These are phyloP conservation scores for Hanleya hanleyi DNA, from an alignment of 2,888 invertebrate species.

Conservation along the genomic window DNA sequence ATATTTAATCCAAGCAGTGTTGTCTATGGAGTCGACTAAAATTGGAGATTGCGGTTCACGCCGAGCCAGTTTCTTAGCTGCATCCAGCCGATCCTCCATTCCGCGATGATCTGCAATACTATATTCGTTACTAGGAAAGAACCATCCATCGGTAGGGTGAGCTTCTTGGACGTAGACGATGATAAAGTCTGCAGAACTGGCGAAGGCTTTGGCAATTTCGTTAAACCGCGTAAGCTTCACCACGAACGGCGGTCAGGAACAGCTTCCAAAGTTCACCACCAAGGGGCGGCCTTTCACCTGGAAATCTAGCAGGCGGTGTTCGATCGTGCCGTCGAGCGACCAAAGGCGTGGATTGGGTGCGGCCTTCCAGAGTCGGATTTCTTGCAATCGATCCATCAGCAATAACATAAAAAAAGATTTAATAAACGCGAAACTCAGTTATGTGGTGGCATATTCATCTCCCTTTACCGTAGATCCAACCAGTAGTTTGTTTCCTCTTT, in stretches of 20 bases:
- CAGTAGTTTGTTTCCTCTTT: too few relatives aligned
- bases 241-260: constrained; percentile 41
- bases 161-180: constrained; percentile 45
- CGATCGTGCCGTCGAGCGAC: background rate
- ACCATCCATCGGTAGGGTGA: constrained; percentile 45
- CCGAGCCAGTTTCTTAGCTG: constrained; percentile 23
- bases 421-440: too few relatives aligned
- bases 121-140: constrained; percentile 32
- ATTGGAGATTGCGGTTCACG: constrained; percentile 12
- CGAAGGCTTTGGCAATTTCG: constrained; percentile 29
- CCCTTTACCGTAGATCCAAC: too few relatives aligned
- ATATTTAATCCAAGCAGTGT: constrained; percentile 32
- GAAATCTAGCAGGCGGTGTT: background rate
- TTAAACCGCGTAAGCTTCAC: constrained; percentile 37
- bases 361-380: background rate
- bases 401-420: too few relatives aligned
- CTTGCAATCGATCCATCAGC: too few relatives aligned
- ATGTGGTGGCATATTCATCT: too few relatives aligned
- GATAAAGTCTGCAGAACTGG: constrained; percentile 39
- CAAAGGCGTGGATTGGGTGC: background rate
- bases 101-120: constrained; percentile 22
- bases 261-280: constrained; percentile 39
- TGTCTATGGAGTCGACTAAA: constrained; percentile 38
- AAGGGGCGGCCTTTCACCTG: constrained; percentile 34
- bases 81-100: constrained; percentile 35